These are phyloP conservation scores for Eira barbara DNA, from an alignment of 2,113 vertebrate genomes.

Conservation along the genomic window DNA sequence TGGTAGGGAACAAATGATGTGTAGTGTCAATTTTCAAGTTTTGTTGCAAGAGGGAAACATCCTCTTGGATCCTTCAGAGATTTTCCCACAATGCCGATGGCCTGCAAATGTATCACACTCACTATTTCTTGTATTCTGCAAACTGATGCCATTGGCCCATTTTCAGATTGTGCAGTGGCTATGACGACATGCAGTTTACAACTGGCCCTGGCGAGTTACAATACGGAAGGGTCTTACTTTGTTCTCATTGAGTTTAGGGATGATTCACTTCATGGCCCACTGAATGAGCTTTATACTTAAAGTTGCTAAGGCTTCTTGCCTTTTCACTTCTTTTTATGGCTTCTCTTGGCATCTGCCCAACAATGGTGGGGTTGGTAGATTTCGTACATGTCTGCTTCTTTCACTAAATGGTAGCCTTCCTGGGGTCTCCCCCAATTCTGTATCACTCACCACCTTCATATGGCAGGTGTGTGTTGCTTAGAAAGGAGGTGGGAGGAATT, in stretches of 20 bases:
- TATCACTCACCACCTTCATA: rapidly evolving
- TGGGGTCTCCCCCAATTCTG: no score
- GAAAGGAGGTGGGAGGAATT: not conserved
- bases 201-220: rapidly evolving
- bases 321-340: not conserved
- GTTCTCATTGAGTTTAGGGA: not conserved
- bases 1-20: not conserved
- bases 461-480: not conserved
- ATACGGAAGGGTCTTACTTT: rapidly evolving
- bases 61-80: not conserved
- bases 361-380: rapidly evolving
- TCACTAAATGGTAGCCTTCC: no score
- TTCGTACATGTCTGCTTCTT: not conserved
- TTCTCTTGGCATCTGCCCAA: not conserved
- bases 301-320: not conserved
- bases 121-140: not conserved
- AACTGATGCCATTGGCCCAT: rapidly evolving
- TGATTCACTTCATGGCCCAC: rapidly evolving
- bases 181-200: rapidly evolving
- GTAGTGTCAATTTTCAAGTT: not conserved
- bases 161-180: rapidly evolving
- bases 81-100: not conserved
- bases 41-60: not conserved
- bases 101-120: not conserved
- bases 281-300: not conserved